These are phyloP conservation scores for Stenichneumon culpator DNA, from an alignment of 2,888 invertebrate genomes.

Conservation along the genomic window DNA sequence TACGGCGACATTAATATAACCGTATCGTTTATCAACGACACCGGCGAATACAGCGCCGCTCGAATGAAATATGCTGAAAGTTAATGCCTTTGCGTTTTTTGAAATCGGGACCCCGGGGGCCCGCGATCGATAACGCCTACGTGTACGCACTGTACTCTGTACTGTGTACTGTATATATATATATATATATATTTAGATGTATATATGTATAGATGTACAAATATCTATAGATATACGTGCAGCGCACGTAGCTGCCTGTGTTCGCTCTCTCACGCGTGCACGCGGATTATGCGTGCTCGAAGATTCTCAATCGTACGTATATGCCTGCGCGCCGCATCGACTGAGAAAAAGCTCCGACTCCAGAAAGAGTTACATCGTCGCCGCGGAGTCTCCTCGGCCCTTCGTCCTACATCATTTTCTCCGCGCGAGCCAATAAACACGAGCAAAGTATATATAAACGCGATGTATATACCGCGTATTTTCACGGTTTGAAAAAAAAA, in stretches of 20 bases:
- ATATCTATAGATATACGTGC: background rate
- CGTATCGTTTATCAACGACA: constrained; percentile 82
- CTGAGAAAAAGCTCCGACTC: background rate
- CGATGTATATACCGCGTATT: background rate
- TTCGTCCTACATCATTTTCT: background rate
- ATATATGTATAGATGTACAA: background rate
- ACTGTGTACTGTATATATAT: background rate
- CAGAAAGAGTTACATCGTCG: constrained; percentile 37
- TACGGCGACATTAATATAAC: constrained; percentile 60
- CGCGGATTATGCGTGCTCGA: constrained; percentile 42
- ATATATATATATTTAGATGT: background rate
- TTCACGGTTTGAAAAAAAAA: background rate
- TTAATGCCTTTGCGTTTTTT: constrained; percentile 74
- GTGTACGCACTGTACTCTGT: constrained; percentile 44
- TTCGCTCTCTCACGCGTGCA: constrained; percentile 64
- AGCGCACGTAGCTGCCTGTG: constrained; percentile 65
- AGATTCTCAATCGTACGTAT: constrained; percentile 48
- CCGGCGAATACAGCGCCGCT: constrained; percentile 75
- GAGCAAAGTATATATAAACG: constrained; percentile 13
- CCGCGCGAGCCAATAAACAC: constrained; percentile 34
- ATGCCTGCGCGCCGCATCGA: background rate
- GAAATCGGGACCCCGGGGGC: constrained; percentile 76
- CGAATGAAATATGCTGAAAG: constrained; percentile 79
- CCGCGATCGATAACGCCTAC: constrained; percentile 80
- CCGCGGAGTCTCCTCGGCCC: constrained; percentile 14